Evolutionary conservation across 2,888 invertebrate species (phyloP), one percentile per base, ranked within the genome.

Genomic region (Stomorhina lunata): DNA sequence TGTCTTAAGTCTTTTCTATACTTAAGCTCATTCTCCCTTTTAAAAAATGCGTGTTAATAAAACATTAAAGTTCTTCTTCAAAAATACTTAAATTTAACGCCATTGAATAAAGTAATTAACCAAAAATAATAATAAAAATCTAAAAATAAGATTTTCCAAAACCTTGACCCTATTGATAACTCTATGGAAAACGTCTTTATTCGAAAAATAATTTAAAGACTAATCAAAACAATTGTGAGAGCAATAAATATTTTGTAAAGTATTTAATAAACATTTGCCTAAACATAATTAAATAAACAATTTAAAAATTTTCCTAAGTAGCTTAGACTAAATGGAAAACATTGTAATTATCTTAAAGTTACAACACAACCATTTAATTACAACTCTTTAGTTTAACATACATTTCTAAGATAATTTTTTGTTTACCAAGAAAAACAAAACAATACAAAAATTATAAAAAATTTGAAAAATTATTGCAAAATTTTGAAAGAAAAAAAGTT

Each of bases 121-220:
- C 40, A 25, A 63, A 9, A 45, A 69, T 1, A 9, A 17, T 17
- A 20, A 17, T 27, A 40, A 45, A 22, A 68, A 17, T 17, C 27
- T 50, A 15, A 53, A 57, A 43, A 50, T 34, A 57, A 77, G 32
- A 66, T 81, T 81, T 71, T 57, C 43, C 15, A 50, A 77, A 81
- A 73, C 81, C 81, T 81, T 81, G 81, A 12, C 78, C 78, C 48
- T 20, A 68, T 65, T 72, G 57, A 15, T 17, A 22, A 5, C 20
- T 29, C 6, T 29, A 29, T 12, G 4, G 25, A 27, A 63, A 55
- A 53, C 48, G 17, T 50, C 37, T 59, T 59, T 3, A 37, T 37
- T 7, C 43, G 45, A 72, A 43, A 57, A 32, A 34, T 6, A 55
- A 55, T 40, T 32, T 32, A 40, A 72, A 53, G 29, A 43, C 4